Base-by-base conservation (phyloP, 2,113 vertebrate genomes). In the Scomber scombrus region DNA sequence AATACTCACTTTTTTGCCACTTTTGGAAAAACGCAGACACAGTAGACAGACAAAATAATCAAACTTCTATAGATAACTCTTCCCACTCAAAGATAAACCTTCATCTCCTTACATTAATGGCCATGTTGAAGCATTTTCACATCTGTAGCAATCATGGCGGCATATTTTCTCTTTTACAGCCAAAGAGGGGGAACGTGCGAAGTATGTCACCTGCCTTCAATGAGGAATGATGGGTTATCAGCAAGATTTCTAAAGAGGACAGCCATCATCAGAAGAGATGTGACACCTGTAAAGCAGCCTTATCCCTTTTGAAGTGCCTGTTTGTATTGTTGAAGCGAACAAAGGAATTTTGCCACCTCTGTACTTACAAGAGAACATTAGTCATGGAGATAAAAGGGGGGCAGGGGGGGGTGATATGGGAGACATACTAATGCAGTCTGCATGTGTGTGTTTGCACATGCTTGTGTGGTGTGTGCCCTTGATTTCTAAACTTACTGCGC, bases 331-430 rank as follows among this genome's bases (percentile, higher is more conserved):
- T 89, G 82, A 63, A 79, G 86, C 29, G 78, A 91, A 94, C 93
- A 95, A 94, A 93, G 87, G 92, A 83, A 88, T 93, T 93, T 88
- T 85, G 81, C 80, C 92, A 92, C 90, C 91, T 93, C 92, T 88
- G 86, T 87, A 84, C 88, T 91, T 89, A 89, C 81, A 86, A 80
- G 76, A 85, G 88, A 68, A 75, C 87, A 89, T 91, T 88, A 91
- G 86, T 88, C 85, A 88, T 54, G 79, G 43, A 78, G 88, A 88
- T 81, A 78, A 86, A 29, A 65, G 21, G 62, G 45, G 55, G 63
- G 19, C 18, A 19, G 54, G 70, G 10, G 49, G 45, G 31, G 51
- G 16, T 13, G 75, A 26, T 73, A 45, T 55, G 65, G 71, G 72
- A 50, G 61, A 55, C 57, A 21, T 68, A 76, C 63, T 81, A 43